Evolutionary conservation across 92 coral and sea anemone species (phyloP).

Genomic region (Micromussa lordhowensis): DNA sequence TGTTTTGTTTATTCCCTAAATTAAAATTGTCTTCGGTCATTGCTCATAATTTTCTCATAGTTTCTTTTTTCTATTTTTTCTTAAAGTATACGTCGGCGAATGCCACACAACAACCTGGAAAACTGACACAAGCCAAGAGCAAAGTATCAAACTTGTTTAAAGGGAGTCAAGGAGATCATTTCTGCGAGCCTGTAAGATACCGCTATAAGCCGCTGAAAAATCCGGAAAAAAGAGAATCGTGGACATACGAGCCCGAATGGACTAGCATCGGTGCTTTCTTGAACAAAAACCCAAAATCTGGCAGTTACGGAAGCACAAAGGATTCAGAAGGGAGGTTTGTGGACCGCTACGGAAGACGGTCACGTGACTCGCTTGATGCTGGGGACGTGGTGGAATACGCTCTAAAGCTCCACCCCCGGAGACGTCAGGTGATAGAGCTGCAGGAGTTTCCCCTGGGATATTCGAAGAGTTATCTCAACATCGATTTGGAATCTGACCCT

Average conservation of each 20-base stretch:
- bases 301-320: slow-evolving; percentile 44
- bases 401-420: slow-evolving; percentile 38
- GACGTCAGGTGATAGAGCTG: slow-evolving; percentile 52
- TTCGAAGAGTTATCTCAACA: slow-evolving; percentile 44
- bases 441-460: slow-evolving; percentile 50
- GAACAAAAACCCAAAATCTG: slow-evolving; percentile 21
- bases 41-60: background rate
- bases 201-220: slow-evolving; percentile 32
- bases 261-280: slow-evolving; percentile 51
- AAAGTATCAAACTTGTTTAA: slow-evolving; percentile 22
- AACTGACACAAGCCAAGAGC: slow-evolving; percentile 20
- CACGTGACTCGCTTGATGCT: slow-evolving; percentile 46
- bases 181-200: background rate
- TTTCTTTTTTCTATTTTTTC: background rate
- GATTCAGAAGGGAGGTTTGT: slow-evolving; percentile 34
- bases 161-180: slow-evolving; percentile 4
- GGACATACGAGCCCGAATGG: slow-evolving; percentile 49
- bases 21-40: background rate
- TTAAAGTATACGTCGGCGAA: slow-evolving; percentile 1
- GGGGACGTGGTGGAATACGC: slow-evolving; percentile 28
- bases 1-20: background rate
- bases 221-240: slow-evolving; percentile 17
- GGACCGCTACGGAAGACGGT: slow-evolving; percentile 44
- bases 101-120: background rate
- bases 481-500: slow-evolving; percentile 48